Percentiles rank a stretch among this genome's conserved stretches.
phyloP scores from a whole-genome alignment of 2,888 invertebrate genomes.

The Linnaemya vulpina region DNA sequence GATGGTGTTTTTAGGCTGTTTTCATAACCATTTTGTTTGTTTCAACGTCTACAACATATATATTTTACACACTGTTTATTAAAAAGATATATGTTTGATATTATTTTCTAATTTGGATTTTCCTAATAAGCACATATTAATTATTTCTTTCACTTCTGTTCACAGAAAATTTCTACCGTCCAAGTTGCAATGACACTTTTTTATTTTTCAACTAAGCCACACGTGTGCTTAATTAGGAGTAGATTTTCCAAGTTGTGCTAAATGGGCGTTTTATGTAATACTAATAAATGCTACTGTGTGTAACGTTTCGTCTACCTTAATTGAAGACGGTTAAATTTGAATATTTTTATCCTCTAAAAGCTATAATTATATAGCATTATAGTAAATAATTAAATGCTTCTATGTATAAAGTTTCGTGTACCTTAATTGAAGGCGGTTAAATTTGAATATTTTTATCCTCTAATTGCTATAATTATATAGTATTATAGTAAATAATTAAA shows the following conservation, averaged over 20 bases:
- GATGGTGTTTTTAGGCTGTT: constrained; percentile 19
- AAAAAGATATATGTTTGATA: not conserved
- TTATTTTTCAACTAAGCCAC: constrained; percentile 5
- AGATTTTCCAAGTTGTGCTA: not conserved
- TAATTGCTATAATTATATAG: too few relatives aligned
- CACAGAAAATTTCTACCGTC: constrained; percentile 36
- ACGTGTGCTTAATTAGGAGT: constrained; percentile 5
- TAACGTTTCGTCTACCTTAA: not conserved
- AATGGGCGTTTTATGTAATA: too few relatives aligned
- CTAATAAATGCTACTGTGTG: not conserved
- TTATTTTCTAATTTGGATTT: constrained; percentile 7
- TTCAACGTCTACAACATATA: not conserved
- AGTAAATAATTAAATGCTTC: too few relatives aligned
- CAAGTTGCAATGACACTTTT: constrained; percentile 39
- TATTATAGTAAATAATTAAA: too few relatives aligned
- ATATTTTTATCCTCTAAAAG: not conserved
- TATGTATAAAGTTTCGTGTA: not conserved
- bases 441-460: not conserved
- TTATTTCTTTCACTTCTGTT: constrained; percentile 16
- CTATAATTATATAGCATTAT: too few relatives aligned
- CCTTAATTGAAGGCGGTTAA: not conserved
- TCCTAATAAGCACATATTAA: not conserved
- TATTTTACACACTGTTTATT: not conserved
- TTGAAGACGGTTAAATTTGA: not conserved
- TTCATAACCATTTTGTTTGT: not conserved